Evolutionary conservation across 1,140 invertebrate genomes (phyloP).

Genomic region (Drosophila kepulauana): DNA sequence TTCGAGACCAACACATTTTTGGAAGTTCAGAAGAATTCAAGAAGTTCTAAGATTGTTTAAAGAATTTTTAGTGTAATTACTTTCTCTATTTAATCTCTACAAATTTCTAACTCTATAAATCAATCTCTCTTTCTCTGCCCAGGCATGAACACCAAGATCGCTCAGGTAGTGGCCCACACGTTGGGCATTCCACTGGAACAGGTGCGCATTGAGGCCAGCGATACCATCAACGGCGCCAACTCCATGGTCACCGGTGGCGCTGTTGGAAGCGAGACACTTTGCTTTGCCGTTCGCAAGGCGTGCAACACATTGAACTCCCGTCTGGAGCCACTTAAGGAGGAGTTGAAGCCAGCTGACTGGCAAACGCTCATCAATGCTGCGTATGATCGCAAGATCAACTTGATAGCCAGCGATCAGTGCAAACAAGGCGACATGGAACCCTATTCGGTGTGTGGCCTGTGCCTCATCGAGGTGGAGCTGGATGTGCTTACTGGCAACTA

Average conservation of each 20-base stretch:
- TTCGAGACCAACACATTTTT: too few relatives aligned
- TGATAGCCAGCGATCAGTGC: constrained; percentile 88
- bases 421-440: constrained; percentile 82
- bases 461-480: constrained; percentile 89
- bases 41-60: too few relatives aligned
- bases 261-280: constrained; percentile 89
- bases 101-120: background rate
- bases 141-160: constrained; percentile 88
- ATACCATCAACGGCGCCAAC: constrained; percentile 89
- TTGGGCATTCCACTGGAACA: constrained; percentile 90
- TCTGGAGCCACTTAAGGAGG: constrained; percentile 88
- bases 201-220: constrained; percentile 89
- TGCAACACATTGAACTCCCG: constrained; percentile 88
- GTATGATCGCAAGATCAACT: constrained; percentile 87
- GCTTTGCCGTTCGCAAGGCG: constrained; percentile 88
- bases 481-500: constrained; percentile 91
- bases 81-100: too few relatives aligned
- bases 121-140: background rate
- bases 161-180: constrained; percentile 91
- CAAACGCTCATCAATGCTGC: constrained; percentile 87
- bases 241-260: constrained; percentile 89
- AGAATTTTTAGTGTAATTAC: too few relatives aligned
- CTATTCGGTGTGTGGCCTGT: constrained; percentile 87
- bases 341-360: constrained; percentile 88
- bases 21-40: too few relatives aligned